These are phyloP conservation scores for Pectinophora gossypiella DNA, from an alignment of 1,140 invertebrate species.

Conservation along the genomic window DNA sequence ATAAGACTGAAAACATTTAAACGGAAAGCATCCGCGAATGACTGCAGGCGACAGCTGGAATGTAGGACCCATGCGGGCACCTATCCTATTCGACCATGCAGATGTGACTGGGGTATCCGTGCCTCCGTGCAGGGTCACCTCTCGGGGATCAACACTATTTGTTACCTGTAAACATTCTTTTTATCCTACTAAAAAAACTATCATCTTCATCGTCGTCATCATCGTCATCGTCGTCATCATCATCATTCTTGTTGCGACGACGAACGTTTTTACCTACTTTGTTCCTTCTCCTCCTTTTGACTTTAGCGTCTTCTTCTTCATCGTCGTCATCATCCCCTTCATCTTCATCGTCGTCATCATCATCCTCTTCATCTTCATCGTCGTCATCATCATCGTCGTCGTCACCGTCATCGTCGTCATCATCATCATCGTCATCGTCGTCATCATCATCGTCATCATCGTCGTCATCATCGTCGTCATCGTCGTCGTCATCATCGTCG, in stretches of 20 bases:
- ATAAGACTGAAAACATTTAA: constrained; percentile 65
- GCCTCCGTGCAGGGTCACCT: constrained; percentile 59
- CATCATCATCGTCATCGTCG: constrained; percentile 67
- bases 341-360: constrained; percentile 74
- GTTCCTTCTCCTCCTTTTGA: constrained; percentile 22
- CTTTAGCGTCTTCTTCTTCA: constrained; percentile 51
- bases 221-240: constrained; percentile 60
- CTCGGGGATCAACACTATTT: constrained; percentile 55
- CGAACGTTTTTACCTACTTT: constrained; percentile 36
- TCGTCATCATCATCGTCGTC: constrained; percentile 58
- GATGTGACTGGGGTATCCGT: constrained; percentile 44
- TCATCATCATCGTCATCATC: constrained; percentile 72
- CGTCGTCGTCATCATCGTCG: constrained; percentile 63
- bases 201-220: constrained; percentile 74
- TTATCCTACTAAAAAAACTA: constrained; percentile 71
- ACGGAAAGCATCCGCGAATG: constrained; percentile 70
- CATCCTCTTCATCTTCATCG: constrained; percentile 72
- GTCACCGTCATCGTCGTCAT: constrained; percentile 63
- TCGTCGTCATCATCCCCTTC: constrained; percentile 70
- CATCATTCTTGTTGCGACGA: constrained; percentile 47
- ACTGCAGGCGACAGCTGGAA: constrained; percentile 73
- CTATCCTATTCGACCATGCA: constrained; percentile 56
- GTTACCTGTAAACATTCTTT: constrained; percentile 73
- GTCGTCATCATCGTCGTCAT: constrained; percentile 69
- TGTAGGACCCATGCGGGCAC: constrained; percentile 60